phyloP scores from a whole-genome alignment of 2,113 vertebrate genomes.

The Orthochromis indermauri region DNA sequence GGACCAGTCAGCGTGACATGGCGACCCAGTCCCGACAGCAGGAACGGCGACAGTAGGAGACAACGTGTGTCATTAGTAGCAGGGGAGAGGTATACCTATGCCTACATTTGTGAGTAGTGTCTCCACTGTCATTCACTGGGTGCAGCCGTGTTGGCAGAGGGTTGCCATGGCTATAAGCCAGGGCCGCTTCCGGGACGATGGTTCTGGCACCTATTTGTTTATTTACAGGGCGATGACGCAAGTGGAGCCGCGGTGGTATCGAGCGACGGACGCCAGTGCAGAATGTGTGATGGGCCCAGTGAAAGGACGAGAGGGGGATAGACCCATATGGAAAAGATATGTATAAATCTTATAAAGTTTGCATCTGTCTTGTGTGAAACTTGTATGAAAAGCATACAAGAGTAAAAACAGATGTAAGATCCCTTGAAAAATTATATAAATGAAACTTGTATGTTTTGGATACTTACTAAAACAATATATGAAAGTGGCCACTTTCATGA shows the following conservation, averaged over 20 bases:
- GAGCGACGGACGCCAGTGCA: fast-evolving
- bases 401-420: too few species aligned
- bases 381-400: too few species aligned
- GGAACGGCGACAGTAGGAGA: background rate
- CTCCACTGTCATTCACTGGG: background rate
- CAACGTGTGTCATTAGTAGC: background rate
- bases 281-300: background rate
- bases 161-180: background rate
- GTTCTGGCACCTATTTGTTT: background rate
- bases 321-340: background rate
- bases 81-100: background rate
- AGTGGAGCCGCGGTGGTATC: background rate
- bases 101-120: background rate
- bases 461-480: background rate
- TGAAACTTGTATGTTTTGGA: too few species aligned
- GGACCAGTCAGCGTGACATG: background rate
- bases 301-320: background rate
- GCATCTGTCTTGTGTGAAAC: too few species aligned
- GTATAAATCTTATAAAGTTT: background rate
- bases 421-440: too few species aligned
- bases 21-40: background rate
- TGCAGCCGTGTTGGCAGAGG: background rate
- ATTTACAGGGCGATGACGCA: background rate
- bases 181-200: background rate
- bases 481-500: background rate